Base-by-base conservation (phyloP, 1,140 invertebrate species). In the Apis florea region DNA sequence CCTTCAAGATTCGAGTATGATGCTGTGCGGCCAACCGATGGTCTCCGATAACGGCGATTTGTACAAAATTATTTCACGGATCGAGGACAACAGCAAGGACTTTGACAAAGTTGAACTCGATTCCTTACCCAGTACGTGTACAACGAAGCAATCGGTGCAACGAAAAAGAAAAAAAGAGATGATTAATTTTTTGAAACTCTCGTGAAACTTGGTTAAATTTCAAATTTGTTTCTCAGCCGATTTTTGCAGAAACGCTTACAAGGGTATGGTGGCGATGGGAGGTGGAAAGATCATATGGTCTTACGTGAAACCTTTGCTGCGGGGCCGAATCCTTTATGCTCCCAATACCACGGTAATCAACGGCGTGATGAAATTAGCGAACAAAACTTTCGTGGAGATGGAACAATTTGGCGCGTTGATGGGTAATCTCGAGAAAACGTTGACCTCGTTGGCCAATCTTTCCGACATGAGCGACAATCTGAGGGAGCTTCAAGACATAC, bases 261-360 rank as follows among this genome's bases (percentile, higher is more conserved):
- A 94, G 80, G 94, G 95, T 82, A 91, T 96, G 1, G 91, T 95
- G 0, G 92, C 89, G 8, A 94, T 95, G 85, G 94, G 94, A 17
- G 95, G 94, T 19, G 95, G 95, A 2, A 96, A 96, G 87, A 95
- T 96, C 21, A 92, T 96, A 26, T 96, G 96, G 95, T 95, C 94
- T 15, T 95, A 95, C 79, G 93, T 96, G 10, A 96, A 96, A 83
- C 95, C 95, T 0, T 91, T 96, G 17, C 90, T 96, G 51, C 94
- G 95, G 84, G 96, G 96, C 10, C 94, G 94, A 70, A 95, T 96
- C 58, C 89, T 96, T 1, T 96, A 95, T 83, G 94, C 95, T 0
- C 95, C 95, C 0, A 85, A 93, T 12, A 94, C 91, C 10, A 91
- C 90, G 0, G 84, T 90, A 2, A 94, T 95, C 3, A 84, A 92